Percentiles rank a stretch among this genome's conserved stretches.
phyloP scores from a whole-genome alignment of 53 echinoderm and acorn worm genomes.

The Antedon mediterranea region DNA sequence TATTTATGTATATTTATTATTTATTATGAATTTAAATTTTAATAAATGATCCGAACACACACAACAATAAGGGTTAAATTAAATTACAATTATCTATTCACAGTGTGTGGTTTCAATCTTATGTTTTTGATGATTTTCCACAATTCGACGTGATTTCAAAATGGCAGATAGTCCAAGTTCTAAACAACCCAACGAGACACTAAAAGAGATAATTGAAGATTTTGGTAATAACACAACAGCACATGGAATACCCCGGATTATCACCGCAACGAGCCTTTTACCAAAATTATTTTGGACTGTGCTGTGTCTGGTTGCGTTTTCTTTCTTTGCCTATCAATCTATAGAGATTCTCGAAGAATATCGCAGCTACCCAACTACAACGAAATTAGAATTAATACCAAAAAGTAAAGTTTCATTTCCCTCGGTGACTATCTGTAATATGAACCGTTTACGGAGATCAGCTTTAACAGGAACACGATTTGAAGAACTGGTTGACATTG shows the following conservation, averaged over 20 bases:
- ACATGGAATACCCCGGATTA: slow-evolving; percentile 60
- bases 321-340: slow-evolving; percentile 36
- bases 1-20: too few species aligned
- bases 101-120: too few species aligned
- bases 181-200: not conserved
- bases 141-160: too few species aligned
- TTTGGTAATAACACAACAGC: slow-evolving; percentile 49
- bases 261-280: slow-evolving; percentile 21
- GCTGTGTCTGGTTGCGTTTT: slow-evolving; percentile 15
- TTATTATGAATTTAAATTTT: too few species aligned
- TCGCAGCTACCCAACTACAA: slow-evolving; percentile 31
- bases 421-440: slow-evolving; percentile 68
- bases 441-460: slow-evolving; percentile 54
- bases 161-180: not conserved
- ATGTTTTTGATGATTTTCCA: too few species aligned
- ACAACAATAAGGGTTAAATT: too few species aligned
- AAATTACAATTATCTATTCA: too few species aligned
- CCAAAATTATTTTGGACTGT: slow-evolving; percentile 55
- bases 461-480: slow-evolving; percentile 34
- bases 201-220: slow-evolving; percentile 36
- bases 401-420: slow-evolving; percentile 39
- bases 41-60: too few species aligned
- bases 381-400: slow-evolving; percentile 50
- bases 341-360: slow-evolving; percentile 24
- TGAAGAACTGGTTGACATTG: slow-evolving; percentile 61